Conservation (phyloP, 2,797 vertebrate species). For the Myotis findleyi region DNA sequence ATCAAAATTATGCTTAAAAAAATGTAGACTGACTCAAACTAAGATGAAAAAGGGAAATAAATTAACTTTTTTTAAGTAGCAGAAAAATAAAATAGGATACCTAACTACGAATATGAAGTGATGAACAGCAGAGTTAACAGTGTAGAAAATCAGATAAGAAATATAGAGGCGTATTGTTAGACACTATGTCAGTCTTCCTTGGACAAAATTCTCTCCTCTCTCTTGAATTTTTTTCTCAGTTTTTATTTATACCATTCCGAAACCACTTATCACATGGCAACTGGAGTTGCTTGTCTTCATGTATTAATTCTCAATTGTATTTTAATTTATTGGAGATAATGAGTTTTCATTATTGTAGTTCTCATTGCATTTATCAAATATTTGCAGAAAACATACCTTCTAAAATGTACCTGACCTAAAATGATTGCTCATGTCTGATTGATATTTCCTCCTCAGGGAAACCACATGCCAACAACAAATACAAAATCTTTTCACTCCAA, state of each 20-base stretch:
- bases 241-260: not conserved
- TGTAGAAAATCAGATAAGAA: not conserved
- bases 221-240: not conserved
- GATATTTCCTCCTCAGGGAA: not conserved
- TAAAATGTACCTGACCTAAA: no score
- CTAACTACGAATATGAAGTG: not conserved
- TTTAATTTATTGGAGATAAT: not conserved
- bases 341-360: not conserved
- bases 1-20: conserved; percentile 24
- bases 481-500: not conserved
- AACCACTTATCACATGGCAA: not conserved
- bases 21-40: not conserved
- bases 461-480: not conserved
- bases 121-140: not conserved
- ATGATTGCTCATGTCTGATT: not conserved
- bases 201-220: not conserved
- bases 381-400: not conserved
- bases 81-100: not conserved
- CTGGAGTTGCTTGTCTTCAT: not conserved
- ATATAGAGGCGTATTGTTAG: not conserved
- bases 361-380: not conserved
- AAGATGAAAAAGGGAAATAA: not conserved
- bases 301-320: not conserved
- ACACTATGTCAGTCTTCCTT: not conserved
- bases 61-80: not conserved